Percentiles rank a stretch among this genome's conserved stretches.
Conservation (phyloP, 1,140 invertebrate species). For the Camponotus pennsylvanicus region DNA sequence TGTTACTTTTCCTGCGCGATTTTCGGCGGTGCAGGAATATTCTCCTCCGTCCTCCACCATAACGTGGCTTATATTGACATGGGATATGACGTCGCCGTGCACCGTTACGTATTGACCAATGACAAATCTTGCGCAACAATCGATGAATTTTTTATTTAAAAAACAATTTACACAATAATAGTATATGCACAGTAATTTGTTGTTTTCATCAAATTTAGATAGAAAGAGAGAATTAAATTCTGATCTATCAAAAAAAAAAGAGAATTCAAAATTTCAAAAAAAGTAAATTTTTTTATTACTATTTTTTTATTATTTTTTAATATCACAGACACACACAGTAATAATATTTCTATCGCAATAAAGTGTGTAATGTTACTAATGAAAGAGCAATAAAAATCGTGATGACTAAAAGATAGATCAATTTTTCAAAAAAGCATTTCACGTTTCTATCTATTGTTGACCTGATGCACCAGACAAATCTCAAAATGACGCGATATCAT, state of each 20-base stretch:
- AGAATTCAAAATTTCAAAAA: too few species aligned
- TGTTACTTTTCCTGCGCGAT: constrained; percentile 91
- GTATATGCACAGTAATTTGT: background rate
- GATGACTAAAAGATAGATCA: constrained; percentile 2
- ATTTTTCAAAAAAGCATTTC: constrained; percentile 35
- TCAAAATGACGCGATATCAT: constrained; percentile 26
- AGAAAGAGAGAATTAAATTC: background rate
- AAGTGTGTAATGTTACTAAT: background rate
- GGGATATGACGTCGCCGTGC: constrained; percentile 94
- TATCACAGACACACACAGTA: background rate
- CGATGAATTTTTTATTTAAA: background rate
- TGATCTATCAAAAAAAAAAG: background rate
- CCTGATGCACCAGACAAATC: constrained; percentile 13
- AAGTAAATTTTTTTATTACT: background rate
- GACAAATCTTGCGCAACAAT: constrained; percentile 88
- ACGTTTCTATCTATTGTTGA: constrained; percentile 36
- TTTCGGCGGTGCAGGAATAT: constrained; percentile 93
- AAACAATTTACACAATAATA: background rate
- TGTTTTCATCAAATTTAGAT: background rate
- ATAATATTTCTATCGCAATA: constrained; percentile 1
- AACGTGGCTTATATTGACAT: constrained; percentile 94
- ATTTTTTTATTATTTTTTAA: background rate
- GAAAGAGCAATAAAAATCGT: constrained; percentile 28
- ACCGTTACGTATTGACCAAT: constrained; percentile 93
- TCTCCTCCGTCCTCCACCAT: constrained; percentile 95